phyloP scores from a whole-genome alignment of 2,888 invertebrate species.

The Gymnosoma rotundatum region DNA sequence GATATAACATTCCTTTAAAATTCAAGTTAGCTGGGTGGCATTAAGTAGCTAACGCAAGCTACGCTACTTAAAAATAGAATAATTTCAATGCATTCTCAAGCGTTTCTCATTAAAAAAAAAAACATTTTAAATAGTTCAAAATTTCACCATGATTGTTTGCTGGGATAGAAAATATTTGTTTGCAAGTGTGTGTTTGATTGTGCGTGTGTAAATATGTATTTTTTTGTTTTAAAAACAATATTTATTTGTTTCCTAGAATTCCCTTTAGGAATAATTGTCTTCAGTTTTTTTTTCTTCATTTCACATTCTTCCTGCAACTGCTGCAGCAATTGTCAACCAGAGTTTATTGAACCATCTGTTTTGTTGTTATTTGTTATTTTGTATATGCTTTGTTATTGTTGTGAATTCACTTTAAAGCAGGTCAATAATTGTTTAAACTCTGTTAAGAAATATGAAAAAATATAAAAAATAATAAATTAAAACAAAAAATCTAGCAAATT shows the following conservation, averaged over 20 bases:
- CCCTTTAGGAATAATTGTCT: slow-evolving; percentile 36
- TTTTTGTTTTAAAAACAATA: slow-evolving; percentile 1
- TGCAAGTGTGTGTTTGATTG: background rate
- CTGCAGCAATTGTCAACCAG: slow-evolving; percentile 9
- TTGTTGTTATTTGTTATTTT: slow-evolving; percentile 3
- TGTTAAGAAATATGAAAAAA: background rate
- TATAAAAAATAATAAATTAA: too few species aligned
- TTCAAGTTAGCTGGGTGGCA: too few species aligned
- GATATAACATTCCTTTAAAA: too few species aligned
- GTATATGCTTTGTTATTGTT: slow-evolving; percentile 14
- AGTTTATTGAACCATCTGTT: slow-evolving; percentile 32
- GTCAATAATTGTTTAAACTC: background rate
- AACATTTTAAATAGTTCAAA: too few species aligned
- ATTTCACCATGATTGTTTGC: too few species aligned
- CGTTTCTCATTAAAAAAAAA: too few species aligned
- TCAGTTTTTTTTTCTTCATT: background rate
- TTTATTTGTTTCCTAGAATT: slow-evolving; percentile 51
- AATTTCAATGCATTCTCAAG: too few species aligned
- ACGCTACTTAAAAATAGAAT: too few species aligned
- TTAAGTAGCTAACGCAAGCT: too few species aligned
- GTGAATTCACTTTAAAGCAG: slow-evolving; percentile 10
- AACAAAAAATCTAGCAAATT: too few species aligned
- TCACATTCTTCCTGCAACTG: slow-evolving; percentile 15
- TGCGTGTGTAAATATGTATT: background rate
- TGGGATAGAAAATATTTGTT: too few species aligned